phyloP scores from a whole-genome alignment of 2,797 vertebrate genomes.

The Synanceia verrucosa region DNA sequence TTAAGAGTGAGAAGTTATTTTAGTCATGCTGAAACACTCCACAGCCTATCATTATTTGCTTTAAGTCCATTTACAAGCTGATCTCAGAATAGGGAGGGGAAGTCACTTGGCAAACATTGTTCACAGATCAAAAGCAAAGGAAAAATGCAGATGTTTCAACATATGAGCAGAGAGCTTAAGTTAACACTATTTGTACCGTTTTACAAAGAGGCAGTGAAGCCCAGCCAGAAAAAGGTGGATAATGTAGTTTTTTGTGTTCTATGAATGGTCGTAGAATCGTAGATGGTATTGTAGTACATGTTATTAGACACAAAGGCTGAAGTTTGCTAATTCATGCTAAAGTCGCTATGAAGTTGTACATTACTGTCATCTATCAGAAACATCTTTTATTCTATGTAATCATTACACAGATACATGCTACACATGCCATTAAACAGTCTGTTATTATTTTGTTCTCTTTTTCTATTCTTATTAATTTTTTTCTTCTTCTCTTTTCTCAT shows the following conservation, averaged over 20 bases:
- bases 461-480: neutral
- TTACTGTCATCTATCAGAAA: neutral
- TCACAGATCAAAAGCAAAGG: conserved; percentile 33
- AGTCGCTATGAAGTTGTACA: neutral
- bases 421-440: neutral
- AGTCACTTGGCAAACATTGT: conserved; percentile 45
- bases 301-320: neutral
- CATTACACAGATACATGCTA: neutral
- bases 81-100: conserved; percentile 27
- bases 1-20: conserved; percentile 45
- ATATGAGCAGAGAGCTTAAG: conserved; percentile 9
- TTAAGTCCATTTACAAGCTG: conserved; percentile 33
- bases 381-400: neutral
- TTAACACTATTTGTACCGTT: neutral
- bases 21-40: conserved; percentile 24
- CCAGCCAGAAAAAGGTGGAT: neutral
- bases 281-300: neutral
- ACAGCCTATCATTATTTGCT: conserved; percentile 49
- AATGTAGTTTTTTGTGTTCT: neutral
- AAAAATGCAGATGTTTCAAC: conserved; percentile 3
- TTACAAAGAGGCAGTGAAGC: conserved; percentile 1
- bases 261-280: too few species aligned
- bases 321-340: neutral
- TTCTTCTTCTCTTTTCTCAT: conserved; percentile 25
- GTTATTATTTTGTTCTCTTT: conserved; percentile 1